Evolutionary conservation across 2,888 invertebrate genomes (phyloP).

Genomic region (Agrochola lota): DNA sequence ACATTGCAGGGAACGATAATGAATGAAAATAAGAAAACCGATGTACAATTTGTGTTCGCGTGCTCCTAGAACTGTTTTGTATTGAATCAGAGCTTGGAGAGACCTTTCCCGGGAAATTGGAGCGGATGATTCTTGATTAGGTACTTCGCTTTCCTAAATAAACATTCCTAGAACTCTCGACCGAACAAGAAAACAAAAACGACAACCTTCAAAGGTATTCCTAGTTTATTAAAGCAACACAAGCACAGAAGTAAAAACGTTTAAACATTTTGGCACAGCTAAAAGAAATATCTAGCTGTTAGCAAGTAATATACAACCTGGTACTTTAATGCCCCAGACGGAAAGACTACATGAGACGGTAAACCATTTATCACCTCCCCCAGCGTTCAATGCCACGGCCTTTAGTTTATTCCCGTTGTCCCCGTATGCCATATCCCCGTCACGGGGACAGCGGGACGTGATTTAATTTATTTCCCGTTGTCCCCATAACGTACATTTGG

Average conservation of each 20-base stretch:
- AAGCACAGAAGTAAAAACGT: constrained; percentile 5
- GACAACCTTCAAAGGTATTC: constrained; percentile 5
- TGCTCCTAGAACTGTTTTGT: constrained; percentile 20
- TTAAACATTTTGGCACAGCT: neutral
- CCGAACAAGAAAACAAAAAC: neutral
- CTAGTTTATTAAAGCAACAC: neutral
- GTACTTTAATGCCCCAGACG: constrained; percentile 17
- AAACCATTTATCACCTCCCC: constrained; percentile 49
- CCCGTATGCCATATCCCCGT: too few species aligned
- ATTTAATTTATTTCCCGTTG: too few species aligned
- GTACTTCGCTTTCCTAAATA: constrained; percentile 34
- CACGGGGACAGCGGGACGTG: too few species aligned
- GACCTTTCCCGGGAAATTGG: constrained; percentile 40
- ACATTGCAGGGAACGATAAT: constrained; percentile 19
- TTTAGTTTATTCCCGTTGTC: too few species aligned
- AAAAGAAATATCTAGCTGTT: neutral
- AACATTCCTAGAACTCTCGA: constrained; percentile 21
- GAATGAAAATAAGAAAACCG: constrained; percentile 42
- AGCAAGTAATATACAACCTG: constrained; percentile 5
- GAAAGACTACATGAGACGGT: constrained; percentile 16
- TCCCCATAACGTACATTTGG: too few species aligned
- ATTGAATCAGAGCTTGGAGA: constrained; percentile 20
- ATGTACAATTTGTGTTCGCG: constrained; percentile 30
- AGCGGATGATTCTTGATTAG: constrained; percentile 50
- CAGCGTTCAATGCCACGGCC: constrained; percentile 39